A percentile compares a stretch with the other conserved stretches of the same genome.
Conservation (phyloP, 2,888 invertebrate species). For the Eupeodes luniger region DNA sequence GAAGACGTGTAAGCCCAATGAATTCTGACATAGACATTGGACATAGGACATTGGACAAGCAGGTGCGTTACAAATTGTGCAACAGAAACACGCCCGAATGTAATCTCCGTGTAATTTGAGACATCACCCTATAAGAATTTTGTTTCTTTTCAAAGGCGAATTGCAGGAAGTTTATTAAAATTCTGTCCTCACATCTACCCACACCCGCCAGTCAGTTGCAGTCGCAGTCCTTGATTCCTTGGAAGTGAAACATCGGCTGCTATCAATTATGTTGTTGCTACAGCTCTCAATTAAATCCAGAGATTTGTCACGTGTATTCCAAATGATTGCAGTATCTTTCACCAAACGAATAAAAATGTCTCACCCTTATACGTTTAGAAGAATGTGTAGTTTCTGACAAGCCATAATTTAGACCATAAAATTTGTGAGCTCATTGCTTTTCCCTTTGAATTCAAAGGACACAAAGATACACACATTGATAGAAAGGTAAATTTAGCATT, state of each 20-base stretch:
- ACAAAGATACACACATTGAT: neutral
- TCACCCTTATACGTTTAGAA: neutral
- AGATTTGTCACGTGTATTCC: neutral
- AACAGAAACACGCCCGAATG: constrained; percentile 42
- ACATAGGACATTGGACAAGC: constrained; percentile 30
- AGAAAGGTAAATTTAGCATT: constrained; percentile 1
- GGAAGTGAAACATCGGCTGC: constrained; percentile 2
- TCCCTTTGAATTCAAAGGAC: neutral
- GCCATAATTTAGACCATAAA: constrained; percentile 51
- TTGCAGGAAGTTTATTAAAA: constrained; percentile 52
- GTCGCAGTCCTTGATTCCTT: neutral
- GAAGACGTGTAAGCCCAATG: constrained; percentile 28
- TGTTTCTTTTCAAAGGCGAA: neutral
- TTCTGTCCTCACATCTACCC: constrained; percentile 24
- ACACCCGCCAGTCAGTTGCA: neutral
- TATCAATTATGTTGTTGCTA: neutral
- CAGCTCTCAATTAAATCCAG: constrained; percentile 10
- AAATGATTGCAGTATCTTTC: neutral
- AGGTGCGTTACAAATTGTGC: constrained; percentile 55
- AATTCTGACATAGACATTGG: neutral
- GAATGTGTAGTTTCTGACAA: constrained; percentile 37
- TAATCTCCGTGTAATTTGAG: constrained; percentile 61
- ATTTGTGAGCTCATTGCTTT: constrained; percentile 43
- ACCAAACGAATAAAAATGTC: neutral
- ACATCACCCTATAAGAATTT: constrained; percentile 4